Conservation (phyloP, 53 echinoderm and acorn worm genomes). For the Pentamera pediparva region DNA sequence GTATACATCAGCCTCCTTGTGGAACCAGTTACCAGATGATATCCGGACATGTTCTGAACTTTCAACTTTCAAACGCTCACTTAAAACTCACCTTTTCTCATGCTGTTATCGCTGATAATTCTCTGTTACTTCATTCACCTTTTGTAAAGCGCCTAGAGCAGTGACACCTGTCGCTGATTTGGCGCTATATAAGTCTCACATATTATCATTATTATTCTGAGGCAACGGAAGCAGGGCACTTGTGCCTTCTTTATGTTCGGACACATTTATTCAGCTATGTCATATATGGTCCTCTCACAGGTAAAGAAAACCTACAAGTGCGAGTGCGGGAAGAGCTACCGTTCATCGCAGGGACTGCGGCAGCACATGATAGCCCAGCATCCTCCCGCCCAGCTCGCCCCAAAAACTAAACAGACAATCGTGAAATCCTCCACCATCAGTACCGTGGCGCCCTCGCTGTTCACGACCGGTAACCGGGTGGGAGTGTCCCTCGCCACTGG, state of each 20-base stretch:
- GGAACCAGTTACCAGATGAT: too few species aligned
- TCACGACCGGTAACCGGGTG: slow-evolving; percentile 42
- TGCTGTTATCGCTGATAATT: too few species aligned
- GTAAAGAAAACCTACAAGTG: slow-evolving; percentile 95
- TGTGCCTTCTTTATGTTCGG: background rate
- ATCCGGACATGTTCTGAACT: too few species aligned
- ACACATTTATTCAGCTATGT: too few species aligned
- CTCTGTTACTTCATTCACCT: background rate
- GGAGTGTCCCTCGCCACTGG: slow-evolving; percentile 74
- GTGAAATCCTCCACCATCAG: slow-evolving; percentile 20
- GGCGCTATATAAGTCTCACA: too few species aligned
- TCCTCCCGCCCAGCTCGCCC: slow-evolving; percentile 40
- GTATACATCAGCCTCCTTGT: too few species aligned
- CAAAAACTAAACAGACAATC: slow-evolving; percentile 47
- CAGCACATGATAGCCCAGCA: slow-evolving; percentile 78
- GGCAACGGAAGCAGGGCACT: too few species aligned
- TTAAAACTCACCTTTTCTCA: too few species aligned
- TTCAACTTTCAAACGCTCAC: too few species aligned
- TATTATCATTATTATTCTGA: too few species aligned
- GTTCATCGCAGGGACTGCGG: slow-evolving; percentile 83
- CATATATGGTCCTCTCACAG: slow-evolving; percentile 44
- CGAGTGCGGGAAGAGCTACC: slow-evolving; percentile 93
- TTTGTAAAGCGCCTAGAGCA: background rate
- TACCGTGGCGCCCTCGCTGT: slow-evolving; percentile 16
- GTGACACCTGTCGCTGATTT: background rate